A percentile compares a stretch with the other conserved stretches of the same genome.
Conservation (phyloP, 2,888 invertebrate species). For the Ochlodes sylvanus region DNA sequence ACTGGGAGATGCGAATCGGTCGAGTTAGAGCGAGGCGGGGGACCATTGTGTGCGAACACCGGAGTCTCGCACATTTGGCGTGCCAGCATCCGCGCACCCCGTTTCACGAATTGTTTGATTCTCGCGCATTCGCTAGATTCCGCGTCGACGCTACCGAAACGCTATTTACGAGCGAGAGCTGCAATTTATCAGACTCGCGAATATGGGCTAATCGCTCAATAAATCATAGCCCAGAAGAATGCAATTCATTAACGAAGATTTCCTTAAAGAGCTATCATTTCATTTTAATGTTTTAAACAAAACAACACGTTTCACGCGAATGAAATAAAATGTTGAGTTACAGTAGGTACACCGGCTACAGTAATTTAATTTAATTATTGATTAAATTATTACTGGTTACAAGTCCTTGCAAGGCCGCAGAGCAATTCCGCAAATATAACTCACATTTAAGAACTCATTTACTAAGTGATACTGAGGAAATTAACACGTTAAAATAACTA, state of each 20-base stretch:
- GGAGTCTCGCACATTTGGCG: slow-evolving; percentile 44
- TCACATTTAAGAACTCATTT: slow-evolving; percentile 4
- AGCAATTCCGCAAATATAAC: not conserved
- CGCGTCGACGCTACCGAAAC: slow-evolving; percentile 45
- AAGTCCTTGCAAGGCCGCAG: not conserved
- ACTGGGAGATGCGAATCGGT: slow-evolving; percentile 42
- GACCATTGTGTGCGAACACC: slow-evolving; percentile 46
- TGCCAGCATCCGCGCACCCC: slow-evolving; percentile 54
- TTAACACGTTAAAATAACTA: not conserved
- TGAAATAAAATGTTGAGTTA: not conserved
- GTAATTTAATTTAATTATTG: slow-evolving; percentile 4
- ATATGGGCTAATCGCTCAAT: not conserved
- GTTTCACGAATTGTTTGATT: slow-evolving; percentile 59
- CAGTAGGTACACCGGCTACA: not conserved
- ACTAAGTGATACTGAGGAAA: not conserved
- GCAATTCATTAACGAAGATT: slow-evolving; percentile 6
- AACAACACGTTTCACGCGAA: not conserved
- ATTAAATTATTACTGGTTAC: slow-evolving; percentile 13
- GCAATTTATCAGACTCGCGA: not conserved
- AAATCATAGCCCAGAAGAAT: slow-evolving; percentile 1
- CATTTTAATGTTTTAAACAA: not conserved
- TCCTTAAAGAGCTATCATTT: not conserved
- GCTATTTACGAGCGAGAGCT: slow-evolving; percentile 12
- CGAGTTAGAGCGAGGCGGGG: slow-evolving; percentile 44
- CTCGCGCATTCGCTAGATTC: slow-evolving; percentile 56